Evolutionary conservation across 2,797 vertebrate species (phyloP).

Genomic region (Poeciliopsis infans): DNA sequence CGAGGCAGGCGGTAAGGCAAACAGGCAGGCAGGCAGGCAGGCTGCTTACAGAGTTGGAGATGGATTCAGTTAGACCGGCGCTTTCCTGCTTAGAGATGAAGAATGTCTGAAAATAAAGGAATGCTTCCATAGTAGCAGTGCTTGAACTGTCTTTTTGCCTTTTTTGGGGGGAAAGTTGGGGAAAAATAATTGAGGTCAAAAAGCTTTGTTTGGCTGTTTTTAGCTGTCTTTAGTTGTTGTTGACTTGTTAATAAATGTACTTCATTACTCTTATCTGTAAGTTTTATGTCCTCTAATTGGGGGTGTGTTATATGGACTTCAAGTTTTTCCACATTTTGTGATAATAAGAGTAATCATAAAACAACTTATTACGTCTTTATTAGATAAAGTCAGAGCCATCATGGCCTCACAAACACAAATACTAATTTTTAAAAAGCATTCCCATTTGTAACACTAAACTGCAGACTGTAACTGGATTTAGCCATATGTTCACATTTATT

Average conservation of each 20-base stretch:
- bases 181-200: neutral
- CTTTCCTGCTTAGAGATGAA: conserved; percentile 63
- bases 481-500: no score
- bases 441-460: no score
- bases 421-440: no score
- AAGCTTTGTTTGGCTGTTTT: neutral
- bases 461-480: no score
- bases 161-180: neutral
- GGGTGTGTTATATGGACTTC: no score
- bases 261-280: neutral
- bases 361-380: no score
- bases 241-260: neutral
- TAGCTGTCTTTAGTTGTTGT: neutral
- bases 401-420: no score
- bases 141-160: neutral
- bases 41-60: conserved; percentile 46
- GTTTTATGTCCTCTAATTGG: neutral
- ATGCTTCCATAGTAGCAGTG: conserved; percentile 5
- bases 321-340: no score
- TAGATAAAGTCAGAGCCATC: no score
- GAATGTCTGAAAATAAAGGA: conserved; percentile 32
- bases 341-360: no score
- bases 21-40: conserved; percentile 2
- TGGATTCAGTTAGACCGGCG: conserved; percentile 66
- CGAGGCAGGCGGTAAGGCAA: neutral